These are phyloP conservation scores for Serilophus lunatus DNA, from an alignment of 2,113 vertebrate species.

Conservation along the genomic window DNA sequence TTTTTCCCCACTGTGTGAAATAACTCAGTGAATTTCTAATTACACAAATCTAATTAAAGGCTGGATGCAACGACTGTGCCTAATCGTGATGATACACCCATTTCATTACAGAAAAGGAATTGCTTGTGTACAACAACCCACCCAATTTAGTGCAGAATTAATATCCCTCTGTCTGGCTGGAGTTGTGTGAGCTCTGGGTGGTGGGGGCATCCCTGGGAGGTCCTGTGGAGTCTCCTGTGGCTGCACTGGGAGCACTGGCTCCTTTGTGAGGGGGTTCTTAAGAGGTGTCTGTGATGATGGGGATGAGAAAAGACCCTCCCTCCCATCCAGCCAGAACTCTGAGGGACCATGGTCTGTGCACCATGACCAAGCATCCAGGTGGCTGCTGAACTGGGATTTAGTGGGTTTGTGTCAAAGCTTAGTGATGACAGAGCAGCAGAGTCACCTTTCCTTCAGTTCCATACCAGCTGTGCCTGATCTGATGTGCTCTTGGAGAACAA, in stretches of 20 bases:
- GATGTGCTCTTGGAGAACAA: not conserved
- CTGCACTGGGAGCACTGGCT: rapidly evolving
- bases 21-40: conserved; percentile 14
- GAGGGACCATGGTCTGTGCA: not conserved
- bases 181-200: not conserved
- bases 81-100: not conserved
- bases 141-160: not conserved
- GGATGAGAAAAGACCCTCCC: not conserved
- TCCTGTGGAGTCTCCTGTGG: rapidly evolving
- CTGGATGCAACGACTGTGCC: not conserved
- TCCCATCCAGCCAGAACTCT: not conserved
- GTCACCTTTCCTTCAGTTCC: not conserved
- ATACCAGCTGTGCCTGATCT: not conserved
- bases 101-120: not conserved
- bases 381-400: not conserved
- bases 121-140: not conserved
- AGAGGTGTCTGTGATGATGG: not conserved
- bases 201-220: not conserved
- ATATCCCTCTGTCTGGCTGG: not conserved
- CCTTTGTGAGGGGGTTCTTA: not conserved
- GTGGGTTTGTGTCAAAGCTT: not conserved
- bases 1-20: not conserved
- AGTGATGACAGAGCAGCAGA: not conserved
- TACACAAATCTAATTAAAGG: conserved; percentile 36
- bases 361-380: no score